phyloP scores from a whole-genome alignment of 2,113 vertebrate genomes.

The Equus przewalskii region DNA sequence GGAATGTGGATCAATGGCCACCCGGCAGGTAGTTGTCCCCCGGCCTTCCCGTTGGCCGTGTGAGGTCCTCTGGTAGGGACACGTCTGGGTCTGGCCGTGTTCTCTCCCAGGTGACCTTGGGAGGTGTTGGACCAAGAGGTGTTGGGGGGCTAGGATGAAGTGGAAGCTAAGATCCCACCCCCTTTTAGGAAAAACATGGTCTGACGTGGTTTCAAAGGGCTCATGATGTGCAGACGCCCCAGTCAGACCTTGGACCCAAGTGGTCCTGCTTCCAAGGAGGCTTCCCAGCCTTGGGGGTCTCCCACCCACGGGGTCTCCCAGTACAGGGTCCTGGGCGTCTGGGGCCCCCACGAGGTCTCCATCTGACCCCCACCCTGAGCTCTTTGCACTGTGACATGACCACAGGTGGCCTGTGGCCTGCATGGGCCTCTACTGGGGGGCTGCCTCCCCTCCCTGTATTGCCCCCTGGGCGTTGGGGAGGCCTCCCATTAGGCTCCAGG shows the following conservation, averaged over 20 bases:
- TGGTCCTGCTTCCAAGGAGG: not conserved
- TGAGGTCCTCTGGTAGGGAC: not conserved
- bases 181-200: not conserved
- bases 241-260: not conserved
- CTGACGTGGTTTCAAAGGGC: not conserved
- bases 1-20: conserved; percentile 87
- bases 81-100: not conserved
- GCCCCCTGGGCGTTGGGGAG: not conserved
- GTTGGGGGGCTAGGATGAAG: no score
- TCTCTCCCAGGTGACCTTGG: not conserved
- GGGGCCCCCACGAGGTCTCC: no score
- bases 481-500: not conserved
- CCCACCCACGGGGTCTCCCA: no score
- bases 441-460: not conserved
- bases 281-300: not conserved
- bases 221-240: not conserved
- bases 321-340: not conserved
- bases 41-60: rapidly evolving
- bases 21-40: conserved; percentile 82
- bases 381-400: not conserved
- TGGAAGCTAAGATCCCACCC: not conserved
- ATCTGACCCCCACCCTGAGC: not conserved
- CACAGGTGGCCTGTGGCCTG: not conserved
- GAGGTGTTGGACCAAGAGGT: not conserved
- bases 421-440: not conserved